A percentile compares a stretch with the other conserved stretches of the same genome.
These are phyloP conservation scores for Aphelenchoides bicaudatus DNA, from an alignment of 2,888 invertebrate species.

Conservation along the genomic window DNA sequence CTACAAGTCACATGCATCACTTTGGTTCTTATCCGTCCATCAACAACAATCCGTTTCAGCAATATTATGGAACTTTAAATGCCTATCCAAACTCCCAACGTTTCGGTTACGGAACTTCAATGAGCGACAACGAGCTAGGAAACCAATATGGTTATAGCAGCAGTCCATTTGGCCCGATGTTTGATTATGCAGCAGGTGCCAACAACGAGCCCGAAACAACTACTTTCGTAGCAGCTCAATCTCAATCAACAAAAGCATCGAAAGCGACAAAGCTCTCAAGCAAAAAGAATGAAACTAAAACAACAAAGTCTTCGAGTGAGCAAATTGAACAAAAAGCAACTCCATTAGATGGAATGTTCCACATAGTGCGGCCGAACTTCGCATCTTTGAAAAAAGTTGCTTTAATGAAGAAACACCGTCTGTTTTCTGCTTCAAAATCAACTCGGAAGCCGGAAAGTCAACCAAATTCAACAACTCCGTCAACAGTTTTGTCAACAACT, in stretches of 20 bases:
- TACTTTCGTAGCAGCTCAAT: neutral
- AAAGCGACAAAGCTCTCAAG: too few relatives aligned
- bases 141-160: too few relatives aligned
- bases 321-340: neutral
- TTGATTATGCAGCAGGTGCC: neutral
- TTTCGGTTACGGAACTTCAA: too few relatives aligned
- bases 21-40: slow-evolving; percentile 8
- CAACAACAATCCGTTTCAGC: neutral
- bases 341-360: slow-evolving; percentile 9
- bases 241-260: neutral
- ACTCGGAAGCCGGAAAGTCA: neutral
- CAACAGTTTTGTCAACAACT: neutral
- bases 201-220: neutral
- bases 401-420: neutral
- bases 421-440: neutral
- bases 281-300: too few relatives aligned
- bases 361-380: slow-evolving; percentile 13
- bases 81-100: neutral
- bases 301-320: too few relatives aligned
- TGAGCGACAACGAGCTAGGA: neutral
- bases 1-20: slow-evolving; percentile 15
- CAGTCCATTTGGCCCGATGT: slow-evolving; percentile 11
- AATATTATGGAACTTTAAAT: neutral
- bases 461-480: neutral
- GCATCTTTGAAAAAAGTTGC: slow-evolving; percentile 4